Conservation (phyloP, 2,888 invertebrate species). For the Pyrrhia umbra region DNA sequence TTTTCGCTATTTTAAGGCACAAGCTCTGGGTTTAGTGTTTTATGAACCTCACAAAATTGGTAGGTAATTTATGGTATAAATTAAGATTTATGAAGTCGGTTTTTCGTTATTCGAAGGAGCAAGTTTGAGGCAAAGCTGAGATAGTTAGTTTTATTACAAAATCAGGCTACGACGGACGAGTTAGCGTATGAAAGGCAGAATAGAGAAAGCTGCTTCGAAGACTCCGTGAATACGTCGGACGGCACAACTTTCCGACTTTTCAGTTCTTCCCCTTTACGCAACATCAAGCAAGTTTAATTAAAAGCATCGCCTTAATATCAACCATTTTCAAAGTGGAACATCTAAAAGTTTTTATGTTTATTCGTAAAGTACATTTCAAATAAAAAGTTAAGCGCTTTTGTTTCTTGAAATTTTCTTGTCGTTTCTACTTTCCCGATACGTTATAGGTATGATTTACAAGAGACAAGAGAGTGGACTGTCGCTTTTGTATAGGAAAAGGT, state of each 20-base stretch:
- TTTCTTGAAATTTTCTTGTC: constrained; percentile 64
- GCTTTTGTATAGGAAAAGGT: constrained; percentile 5
- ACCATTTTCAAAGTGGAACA: constrained; percentile 66
- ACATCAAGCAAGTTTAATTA: constrained; percentile 81
- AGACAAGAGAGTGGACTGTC: constrained; percentile 5
- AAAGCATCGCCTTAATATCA: constrained; percentile 75
- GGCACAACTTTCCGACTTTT: constrained; percentile 60
- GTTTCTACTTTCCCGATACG: constrained; percentile 64
- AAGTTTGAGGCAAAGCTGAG: constrained; percentile 17
- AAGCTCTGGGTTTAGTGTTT: constrained; percentile 3
- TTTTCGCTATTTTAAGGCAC: constrained; percentile 18
- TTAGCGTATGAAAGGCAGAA: constrained; percentile 49
- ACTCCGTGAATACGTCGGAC: constrained; percentile 47
- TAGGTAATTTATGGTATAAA: constrained; percentile 4
- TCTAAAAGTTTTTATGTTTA: constrained; percentile 72
- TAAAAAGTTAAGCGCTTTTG: constrained; percentile 72
- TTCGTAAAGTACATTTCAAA: constrained; percentile 72
- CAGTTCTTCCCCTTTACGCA: constrained; percentile 49
- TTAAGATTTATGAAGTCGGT: constrained; percentile 2
- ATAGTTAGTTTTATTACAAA: constrained; percentile 50
- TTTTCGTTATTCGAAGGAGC: constrained; percentile 18
- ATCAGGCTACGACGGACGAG: constrained; percentile 42
- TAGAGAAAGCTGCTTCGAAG: constrained; percentile 33
- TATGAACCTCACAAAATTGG: neutral
- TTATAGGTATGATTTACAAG: constrained; percentile 41